Base-by-base conservation (phyloP, 92 coral and sea anemone genomes). In the Paramuricea clavata region DNA sequence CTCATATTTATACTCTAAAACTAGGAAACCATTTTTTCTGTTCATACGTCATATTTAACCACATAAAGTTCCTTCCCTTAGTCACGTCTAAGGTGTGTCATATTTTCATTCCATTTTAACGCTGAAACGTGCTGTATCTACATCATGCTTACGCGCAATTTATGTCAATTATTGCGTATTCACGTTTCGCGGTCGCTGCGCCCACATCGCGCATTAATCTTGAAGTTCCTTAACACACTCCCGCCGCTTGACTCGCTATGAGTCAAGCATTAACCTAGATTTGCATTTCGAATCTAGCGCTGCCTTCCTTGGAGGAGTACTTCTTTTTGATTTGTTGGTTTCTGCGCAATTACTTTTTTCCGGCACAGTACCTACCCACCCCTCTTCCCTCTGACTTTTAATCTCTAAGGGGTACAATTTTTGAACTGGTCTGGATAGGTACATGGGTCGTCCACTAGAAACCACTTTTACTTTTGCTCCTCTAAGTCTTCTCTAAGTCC, bases 401-500 rank as follows among this genome's bases (percentile, higher is more conserved):
- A 19, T 57, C 65, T 57, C 65, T n/a, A 57, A 57, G 27, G 65
- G 65, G 65, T 57, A 57, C 65, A 52, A 52, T 52, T 52, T 52
- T 52, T 52, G 7, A 52, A 6, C 61, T 13, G 25, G 61, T 52
- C 61, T 52, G 61, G 25, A n/a, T 21, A 52, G 61, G 25, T 52
- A 21, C 3, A 17, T 52, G 2, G 61, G 61, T 52, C 61, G 61
- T 52, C 61, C 7, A 13, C 25, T 17, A 13, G 9, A 52, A 52
- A 52, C 25, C 21, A 57, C 6, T 57, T 12, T 57, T 6, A 57
- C 65, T 12, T 57, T 57, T 12, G 65, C 26, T 57, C 65, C 31
- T 57, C 65, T 57, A 32, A 68, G 42, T 31, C 6, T n/a, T 71
- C 77, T 71, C 77, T 71, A 35, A 71, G 77, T 6, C 77, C 28